Evolutionary conservation across 2,888 invertebrate genomes (phyloP).

Genomic region (Meiosimyza platycephala): DNA sequence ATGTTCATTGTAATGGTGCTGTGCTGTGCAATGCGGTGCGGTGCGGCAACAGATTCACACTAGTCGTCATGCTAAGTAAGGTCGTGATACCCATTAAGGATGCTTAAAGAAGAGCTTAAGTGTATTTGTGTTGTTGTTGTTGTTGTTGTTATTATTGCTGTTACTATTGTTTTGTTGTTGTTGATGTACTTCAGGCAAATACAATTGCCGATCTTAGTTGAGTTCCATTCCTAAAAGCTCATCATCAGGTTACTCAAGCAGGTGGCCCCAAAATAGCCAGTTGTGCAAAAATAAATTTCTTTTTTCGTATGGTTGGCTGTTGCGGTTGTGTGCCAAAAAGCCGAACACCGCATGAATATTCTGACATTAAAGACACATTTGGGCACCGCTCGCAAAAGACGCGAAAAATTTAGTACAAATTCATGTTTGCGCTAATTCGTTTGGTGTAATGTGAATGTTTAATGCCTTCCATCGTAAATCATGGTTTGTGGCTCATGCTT

Average conservation of each 20-base stretch:
- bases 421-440: constrained; percentile 42
- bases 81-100: constrained; percentile 45
- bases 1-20: constrained; percentile 1
- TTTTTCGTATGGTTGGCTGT: not conserved
- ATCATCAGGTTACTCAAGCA: constrained; percentile 33
- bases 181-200: not conserved
- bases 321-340: too few relatives aligned
- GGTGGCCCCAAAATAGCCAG: constrained; percentile 20
- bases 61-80: constrained; percentile 38
- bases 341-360: too few relatives aligned
- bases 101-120: constrained; percentile 36
- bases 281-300: not conserved
- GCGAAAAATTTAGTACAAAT: constrained; percentile 40
- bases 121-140: constrained; percentile 13
- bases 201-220: constrained; percentile 22
- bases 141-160: constrained; percentile 2
- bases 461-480: not conserved
- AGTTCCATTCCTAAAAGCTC: constrained; percentile 1
- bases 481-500: too few relatives aligned
- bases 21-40: too few relatives aligned
- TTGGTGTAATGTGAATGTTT: constrained; percentile 36
- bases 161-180: not conserved
- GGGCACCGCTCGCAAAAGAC: constrained; percentile 3
- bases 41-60: constrained; percentile 13
- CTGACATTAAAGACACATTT: constrained; percentile 8